phyloP scores from a whole-genome alignment of 2,888 invertebrate genomes.

The Melanostoma mellinum region DNA sequence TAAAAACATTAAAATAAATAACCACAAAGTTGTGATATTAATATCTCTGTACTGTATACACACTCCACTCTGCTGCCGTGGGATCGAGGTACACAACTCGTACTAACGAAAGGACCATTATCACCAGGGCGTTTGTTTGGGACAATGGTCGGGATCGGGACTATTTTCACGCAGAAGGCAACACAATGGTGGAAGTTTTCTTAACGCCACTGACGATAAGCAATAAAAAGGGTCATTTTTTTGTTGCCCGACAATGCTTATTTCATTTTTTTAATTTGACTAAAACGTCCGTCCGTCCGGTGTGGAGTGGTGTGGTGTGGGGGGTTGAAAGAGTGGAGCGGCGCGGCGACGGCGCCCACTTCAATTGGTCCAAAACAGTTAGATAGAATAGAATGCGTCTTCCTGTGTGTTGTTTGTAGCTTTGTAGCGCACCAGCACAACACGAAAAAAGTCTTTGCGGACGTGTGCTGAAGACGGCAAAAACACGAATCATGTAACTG shows the following conservation, averaged over 20 bases:
- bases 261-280: slow-evolving; percentile 71
- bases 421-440: background rate
- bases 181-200: slow-evolving; percentile 57
- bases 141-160: slow-evolving; percentile 39
- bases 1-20: slow-evolving; percentile 75
- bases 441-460: slow-evolving; percentile 10
- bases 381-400: slow-evolving; percentile 47
- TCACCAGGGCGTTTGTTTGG: slow-evolving; percentile 33
- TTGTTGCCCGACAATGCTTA: slow-evolving; percentile 59
- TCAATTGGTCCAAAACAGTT: slow-evolving; percentile 29
- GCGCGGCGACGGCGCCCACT: slow-evolving; percentile 30
- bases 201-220: slow-evolving; percentile 65
- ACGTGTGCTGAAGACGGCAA: slow-evolving; percentile 44
- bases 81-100: slow-evolving; percentile 27
- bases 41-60: slow-evolving; percentile 50
- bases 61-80: slow-evolving; percentile 7
- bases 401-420: background rate
- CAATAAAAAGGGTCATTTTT: slow-evolving; percentile 72
- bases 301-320: background rate
- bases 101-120: slow-evolving; percentile 9
- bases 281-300: slow-evolving; percentile 59
- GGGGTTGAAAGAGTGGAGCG: background rate
- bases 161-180: slow-evolving; percentile 60
- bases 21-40: slow-evolving; percentile 74
- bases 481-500: slow-evolving; percentile 44